Percentiles rank a stretch among this genome's conserved stretches.
Conservation (phyloP, 2,797 vertebrate genomes). For the Sebastes cheni region DNA sequence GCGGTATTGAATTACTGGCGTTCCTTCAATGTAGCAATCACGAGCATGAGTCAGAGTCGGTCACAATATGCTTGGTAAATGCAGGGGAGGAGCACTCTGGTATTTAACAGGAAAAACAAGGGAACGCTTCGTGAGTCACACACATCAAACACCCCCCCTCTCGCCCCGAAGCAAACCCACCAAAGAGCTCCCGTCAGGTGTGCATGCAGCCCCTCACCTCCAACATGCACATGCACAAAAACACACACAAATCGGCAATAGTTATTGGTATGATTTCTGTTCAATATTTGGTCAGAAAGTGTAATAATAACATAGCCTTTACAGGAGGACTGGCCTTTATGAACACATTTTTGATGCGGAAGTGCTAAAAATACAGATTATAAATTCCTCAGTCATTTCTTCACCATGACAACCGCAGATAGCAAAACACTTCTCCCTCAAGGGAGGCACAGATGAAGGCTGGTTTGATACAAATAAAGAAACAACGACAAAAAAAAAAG, state of each 20-base stretch:
- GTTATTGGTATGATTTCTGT: background rate
- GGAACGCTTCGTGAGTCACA: conserved; percentile 48
- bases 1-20: conserved; percentile 1
- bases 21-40: conserved; percentile 17
- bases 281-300: background rate
- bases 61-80: conserved; percentile 34
- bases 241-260: background rate
- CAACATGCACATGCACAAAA: background rate
- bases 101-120: conserved; percentile 33
- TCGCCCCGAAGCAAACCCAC: conserved; percentile 19
- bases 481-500: background rate
- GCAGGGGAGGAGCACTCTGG: conserved; percentile 13
- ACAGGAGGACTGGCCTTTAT: background rate
- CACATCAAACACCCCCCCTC: conserved; percentile 39
- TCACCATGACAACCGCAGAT: conserved; percentile 64
- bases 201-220: background rate
- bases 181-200: conserved; percentile 18
- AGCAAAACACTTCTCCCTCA: conserved; percentile 17
- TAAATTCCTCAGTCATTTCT: conserved; percentile 8
- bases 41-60: conserved; percentile 42
- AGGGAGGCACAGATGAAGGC: conserved; percentile 23
- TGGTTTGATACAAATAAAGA: conserved; percentile 19
- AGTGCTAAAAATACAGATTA: conserved; percentile 24
- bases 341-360: background rate
- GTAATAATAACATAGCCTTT: background rate